Evolutionary conservation across 2,888 invertebrate genomes (phyloP), one percentile per base, ranked within the genome.

Genomic region (Dimorphilus gyrociliatus): DNA sequence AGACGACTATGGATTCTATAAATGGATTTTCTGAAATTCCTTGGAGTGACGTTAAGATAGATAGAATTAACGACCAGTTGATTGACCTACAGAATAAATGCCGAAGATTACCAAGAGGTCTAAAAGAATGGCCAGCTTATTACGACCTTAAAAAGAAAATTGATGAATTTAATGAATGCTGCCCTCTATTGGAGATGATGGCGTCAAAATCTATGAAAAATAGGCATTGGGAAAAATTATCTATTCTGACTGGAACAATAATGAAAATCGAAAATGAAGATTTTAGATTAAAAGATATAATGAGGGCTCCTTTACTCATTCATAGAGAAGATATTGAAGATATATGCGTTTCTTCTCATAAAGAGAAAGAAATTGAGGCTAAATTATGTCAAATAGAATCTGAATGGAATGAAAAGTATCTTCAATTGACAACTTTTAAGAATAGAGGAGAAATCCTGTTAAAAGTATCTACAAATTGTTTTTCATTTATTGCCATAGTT

Each of bases 321-420:
- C 68, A 74, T 50, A 82, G 81, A 55, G 84, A 84, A 47, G 84
- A 84, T 40, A 80, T 85, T 23, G 84, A 84, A 74, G 84, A 85
- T 53, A 78, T 84, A 44, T 85, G 85, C 49, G 77, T 82, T 19
- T 77, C 81, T 48, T 84, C 85, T 1, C 75, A 78, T 0, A 85
- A 84, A 64, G 86, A 86, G 58, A 76, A 77, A 46, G 85, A 86
- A 45, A 85, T 85, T 37, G 84, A 85, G 65, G 78, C 77, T 0
- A 85, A 84, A 65, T 56, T 85, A 36, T 78, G 77, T 44, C 78
- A 79, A 63, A 72, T 81, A 0, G 73, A 78, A 21, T 65, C 73
- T 2, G 81, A 82, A 55, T 85, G 84, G 84, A 72, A 76, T 1
- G 53, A 72, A 3, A 70, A 81, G 0, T 74, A 76, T 39, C 60